phyloP scores from a whole-genome alignment of 1,140 invertebrate genomes.

The Muscidifurax raptorellus region DNA sequence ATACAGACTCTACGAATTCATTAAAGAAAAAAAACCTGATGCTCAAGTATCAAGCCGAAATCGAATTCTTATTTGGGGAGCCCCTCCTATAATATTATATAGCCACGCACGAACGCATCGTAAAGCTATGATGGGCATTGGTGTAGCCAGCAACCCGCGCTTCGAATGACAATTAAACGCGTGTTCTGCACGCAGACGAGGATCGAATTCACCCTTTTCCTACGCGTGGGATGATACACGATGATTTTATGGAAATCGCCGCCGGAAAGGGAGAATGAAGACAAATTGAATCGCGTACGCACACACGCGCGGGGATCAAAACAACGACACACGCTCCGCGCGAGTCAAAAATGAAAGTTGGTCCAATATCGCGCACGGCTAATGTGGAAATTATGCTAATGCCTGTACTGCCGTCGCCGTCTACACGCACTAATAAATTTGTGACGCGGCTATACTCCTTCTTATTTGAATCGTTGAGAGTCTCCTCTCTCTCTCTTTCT shows the following conservation, averaged over 20 bases:
- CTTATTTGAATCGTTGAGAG: background rate
- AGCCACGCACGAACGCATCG: background rate
- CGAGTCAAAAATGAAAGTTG: background rate
- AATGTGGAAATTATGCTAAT: conserved; percentile 52
- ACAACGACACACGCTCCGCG: background rate
- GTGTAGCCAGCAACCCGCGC: background rate
- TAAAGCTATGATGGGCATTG: background rate
- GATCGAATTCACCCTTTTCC: conserved; percentile 48
- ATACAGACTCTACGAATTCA: too few species aligned
- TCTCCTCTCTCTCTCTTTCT: too few species aligned
- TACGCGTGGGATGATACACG: conserved; percentile 52
- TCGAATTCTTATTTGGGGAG: background rate
- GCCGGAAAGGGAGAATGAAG: conserved; percentile 45
- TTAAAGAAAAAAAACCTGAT: too few species aligned
- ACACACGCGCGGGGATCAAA: background rate
- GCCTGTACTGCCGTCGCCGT: too few species aligned
- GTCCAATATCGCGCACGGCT: conserved; percentile 33
- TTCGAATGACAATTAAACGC: conserved; percentile 24
- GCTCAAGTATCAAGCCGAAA: background rate
- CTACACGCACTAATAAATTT: conserved; percentile 41
- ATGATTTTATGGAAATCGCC: conserved; percentile 56
- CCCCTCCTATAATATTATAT: too few species aligned
- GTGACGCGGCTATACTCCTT: background rate
- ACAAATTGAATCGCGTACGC: conserved; percentile 51
- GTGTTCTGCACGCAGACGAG: background rate